Evolutionary conservation across 2,888 invertebrate genomes (phyloP), one percentile per base, ranked within the genome.

Genomic region (Lepidochrysops patricia): DNA sequence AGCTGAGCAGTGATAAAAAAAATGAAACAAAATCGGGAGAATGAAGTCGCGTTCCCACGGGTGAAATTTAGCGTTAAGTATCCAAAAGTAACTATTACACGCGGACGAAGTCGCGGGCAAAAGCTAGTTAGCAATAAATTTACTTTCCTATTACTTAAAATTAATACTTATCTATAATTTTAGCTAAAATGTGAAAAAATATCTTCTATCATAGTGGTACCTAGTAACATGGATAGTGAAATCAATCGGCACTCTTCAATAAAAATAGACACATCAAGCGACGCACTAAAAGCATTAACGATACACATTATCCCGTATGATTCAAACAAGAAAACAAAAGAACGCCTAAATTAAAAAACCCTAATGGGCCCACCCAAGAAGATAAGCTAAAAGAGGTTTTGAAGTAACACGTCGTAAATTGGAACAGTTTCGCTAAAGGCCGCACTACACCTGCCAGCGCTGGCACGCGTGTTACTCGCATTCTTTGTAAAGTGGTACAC

Each of bases 331-430:
- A 78, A 77, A 52, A 52, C 52, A 52, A 52, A 26, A 19, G 54
- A 26, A 29, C 29, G 26, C 52, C 27, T 83, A 84, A 84, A 80
- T 71, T 68, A 72, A 73, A 71, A 86, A 87, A 85, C 63, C 70
- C 76, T 80, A 85, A 84, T 83, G 77, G 71, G 86, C 72, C 87
- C 88, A 87, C 88, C 88, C 88, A 87, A 79, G 88, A 72, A 72
- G 87, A 73, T 71, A 75, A 75, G 79, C 80, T 82, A 75, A 68
- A 76, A 78, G 79, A 77, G 79, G 79, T 73, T 73, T 79, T 77
- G 72, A 78, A 79, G 81, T 80, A 78, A 82, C 87, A 85, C 84
- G 68, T 86, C 77, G 82, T 80, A 79, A 84, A 85, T 80, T 79
- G 82, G 72, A 75, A 73, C 70, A 72, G 75, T 68, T 74, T 77